Base-by-base conservation (phyloP, 2,113 vertebrate genomes). In the Aythya baeri region DNA sequence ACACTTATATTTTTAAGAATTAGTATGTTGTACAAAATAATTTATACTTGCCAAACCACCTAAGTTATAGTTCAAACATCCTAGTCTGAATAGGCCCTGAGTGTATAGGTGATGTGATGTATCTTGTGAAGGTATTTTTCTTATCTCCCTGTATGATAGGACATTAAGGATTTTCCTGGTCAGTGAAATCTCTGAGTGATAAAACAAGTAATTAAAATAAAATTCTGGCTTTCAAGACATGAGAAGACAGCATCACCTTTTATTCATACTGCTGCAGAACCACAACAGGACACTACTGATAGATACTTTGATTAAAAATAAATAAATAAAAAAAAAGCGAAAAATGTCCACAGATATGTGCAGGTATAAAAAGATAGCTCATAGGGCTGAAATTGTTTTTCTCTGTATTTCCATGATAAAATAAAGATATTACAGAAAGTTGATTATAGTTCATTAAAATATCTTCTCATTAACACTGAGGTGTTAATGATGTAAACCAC, bases 81-180 rank as follows among this genome's bases (percentile, higher is more conserved):
- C 26, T 1, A 0, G 8, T 61, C 31, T 17, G 34, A 67, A 41
- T 14, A 32, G 9, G 32, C 57, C 9, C 27, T n/a, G 25, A 7
- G 6, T 43, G 3, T 13, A 34, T 17, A 62, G 63, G 9, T 4
- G 3, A 6, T 4, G 6, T 2, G 23, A 6, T 11, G 12, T 26
- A 29, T 21, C 17, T 46, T 44, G 27, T 43, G 31, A 18, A 3
- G 7, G 3, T 20, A n/a, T 29, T 84, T 72, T 90, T 80, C 57
- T 62, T 38, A 22, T 6, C 13, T 38, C n/a, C 7, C 9, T 31
- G 3, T 18, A 26, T 8, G 4, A 57, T 2, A 75, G 7, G 8
- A 73, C 17, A 1, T 5, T 15, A 58, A 32, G 17, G 31, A n/a
- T 38, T 88, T 58, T 72, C 32, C 41, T 83, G 26, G 21, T 71